Evolutionary conservation across 2,797 vertebrate species (phyloP).

Genomic region (Pelochelys cantorii): DNA sequence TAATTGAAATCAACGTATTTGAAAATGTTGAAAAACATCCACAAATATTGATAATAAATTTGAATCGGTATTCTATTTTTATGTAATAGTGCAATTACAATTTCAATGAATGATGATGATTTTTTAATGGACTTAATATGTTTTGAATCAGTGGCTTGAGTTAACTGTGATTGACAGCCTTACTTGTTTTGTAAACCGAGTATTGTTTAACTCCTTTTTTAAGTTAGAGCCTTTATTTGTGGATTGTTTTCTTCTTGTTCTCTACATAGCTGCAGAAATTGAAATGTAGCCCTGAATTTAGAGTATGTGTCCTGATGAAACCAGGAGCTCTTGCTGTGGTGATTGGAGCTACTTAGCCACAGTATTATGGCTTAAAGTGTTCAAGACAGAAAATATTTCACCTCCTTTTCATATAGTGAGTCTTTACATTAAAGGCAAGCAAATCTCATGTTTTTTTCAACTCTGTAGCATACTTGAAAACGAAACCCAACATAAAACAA

Average conservation of each 20-base stretch:
- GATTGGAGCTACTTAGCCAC: not conserved
- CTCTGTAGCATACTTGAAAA: not conserved
- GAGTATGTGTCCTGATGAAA: not conserved
- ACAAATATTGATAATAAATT: no score
- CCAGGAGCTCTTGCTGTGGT: not conserved
- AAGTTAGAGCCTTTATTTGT: not conserved
- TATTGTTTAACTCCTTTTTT: not conserved
- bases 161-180: no score
- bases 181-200: not conserved
- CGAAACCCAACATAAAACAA: not conserved
- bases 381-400: not conserved
- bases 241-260: not conserved
- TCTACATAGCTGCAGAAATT: not conserved
- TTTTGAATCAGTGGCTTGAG: no score
- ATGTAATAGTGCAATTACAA: no score
- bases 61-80: no score
- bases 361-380: not conserved
- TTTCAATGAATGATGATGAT: no score
- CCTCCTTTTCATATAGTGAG: not conserved
- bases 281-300: not conserved
- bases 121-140: no score
- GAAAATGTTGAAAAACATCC: no score
- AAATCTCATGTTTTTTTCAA: not conserved
- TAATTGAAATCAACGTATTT: no score
- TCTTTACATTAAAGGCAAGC: not conserved